Conservation (phyloP, 1,140 invertebrate species). For the Drosophila lacertosa region DNA sequence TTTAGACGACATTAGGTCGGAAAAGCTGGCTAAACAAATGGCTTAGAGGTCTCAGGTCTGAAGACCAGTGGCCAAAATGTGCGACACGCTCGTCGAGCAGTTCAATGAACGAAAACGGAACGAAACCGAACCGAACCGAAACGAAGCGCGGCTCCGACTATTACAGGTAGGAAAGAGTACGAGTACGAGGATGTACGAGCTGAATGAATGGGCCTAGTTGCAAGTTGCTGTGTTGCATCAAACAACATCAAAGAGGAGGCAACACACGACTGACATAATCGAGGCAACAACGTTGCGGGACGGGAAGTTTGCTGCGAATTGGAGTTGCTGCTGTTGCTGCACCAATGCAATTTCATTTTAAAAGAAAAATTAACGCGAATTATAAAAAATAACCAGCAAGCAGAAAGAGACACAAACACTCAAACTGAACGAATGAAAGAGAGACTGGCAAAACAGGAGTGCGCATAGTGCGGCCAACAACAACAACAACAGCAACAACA, state of each 20-base stretch:
- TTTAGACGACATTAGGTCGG: neutral
- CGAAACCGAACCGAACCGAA: slow-evolving; percentile 27
- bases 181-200: slow-evolving; percentile 24
- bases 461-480: slow-evolving; percentile 47
- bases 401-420: slow-evolving; percentile 24
- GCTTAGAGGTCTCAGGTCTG: neutral
- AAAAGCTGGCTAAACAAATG: neutral
- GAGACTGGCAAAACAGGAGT: slow-evolving; percentile 37
- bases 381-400: slow-evolving; percentile 74
- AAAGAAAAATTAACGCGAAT: slow-evolving; percentile 82
- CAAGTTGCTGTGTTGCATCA: slow-evolving; percentile 23
- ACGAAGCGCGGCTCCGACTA: slow-evolving; percentile 19
- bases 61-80: slow-evolving; percentile 48
- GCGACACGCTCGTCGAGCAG: slow-evolving; percentile 48
- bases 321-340: slow-evolving; percentile 30
- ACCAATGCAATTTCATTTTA: slow-evolving; percentile 75
- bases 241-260: slow-evolving; percentile 76
- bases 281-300: slow-evolving; percentile 65
- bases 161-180: slow-evolving; percentile 9
- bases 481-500: slow-evolving; percentile 58
- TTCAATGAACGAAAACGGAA: slow-evolving; percentile 47
- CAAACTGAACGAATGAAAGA: slow-evolving; percentile 1
- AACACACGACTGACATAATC: slow-evolving; percentile 78
- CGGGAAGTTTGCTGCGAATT: slow-evolving; percentile 42
- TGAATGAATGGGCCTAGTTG: slow-evolving; percentile 40